A percentile compares a stretch with the other conserved stretches of the same genome.
These are phyloP conservation scores for Leucophenga maculata DNA, from an alignment of 2,888 invertebrate genomes.

Conservation along the genomic window DNA sequence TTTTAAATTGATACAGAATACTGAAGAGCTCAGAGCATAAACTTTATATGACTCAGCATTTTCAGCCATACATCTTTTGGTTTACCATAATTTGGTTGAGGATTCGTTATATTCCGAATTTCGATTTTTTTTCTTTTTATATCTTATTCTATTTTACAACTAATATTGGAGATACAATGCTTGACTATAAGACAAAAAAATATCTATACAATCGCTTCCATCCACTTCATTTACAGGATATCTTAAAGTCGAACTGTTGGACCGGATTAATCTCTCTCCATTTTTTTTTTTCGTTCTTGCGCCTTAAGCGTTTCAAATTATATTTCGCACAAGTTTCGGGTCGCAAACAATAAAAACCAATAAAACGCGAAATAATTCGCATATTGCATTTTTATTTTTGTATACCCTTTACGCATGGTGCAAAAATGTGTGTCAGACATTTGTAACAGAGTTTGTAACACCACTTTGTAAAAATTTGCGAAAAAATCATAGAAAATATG, in stretches of 20 bases:
- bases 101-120: constrained; percentile 39
- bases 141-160: constrained; percentile 58
- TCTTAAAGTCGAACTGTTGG: not conserved
- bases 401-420: not conserved
- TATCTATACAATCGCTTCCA: constrained; percentile 42
- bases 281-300: not conserved
- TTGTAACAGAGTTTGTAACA: too few relatives aligned
- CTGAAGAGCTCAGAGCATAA: too few relatives aligned
- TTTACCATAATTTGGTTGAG: too few relatives aligned
- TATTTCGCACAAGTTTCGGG: constrained; percentile 44
- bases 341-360: constrained; percentile 59
- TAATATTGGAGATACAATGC: too few relatives aligned
- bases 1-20: too few relatives aligned
- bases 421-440: too few relatives aligned
- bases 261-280: not conserved
- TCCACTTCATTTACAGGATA: not conserved
- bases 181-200: not conserved
- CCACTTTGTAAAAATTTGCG: too few relatives aligned
- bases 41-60: too few relatives aligned
- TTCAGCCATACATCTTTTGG: too few relatives aligned
- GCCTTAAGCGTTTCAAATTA: constrained; percentile 53
- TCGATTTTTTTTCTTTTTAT: constrained; percentile 54
- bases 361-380: constrained; percentile 58
- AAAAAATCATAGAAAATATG: too few relatives aligned
- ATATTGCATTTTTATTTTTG: not conserved